phyloP scores from a whole-genome alignment of 2,113 vertebrate species.

The Arenaria interpres region DNA sequence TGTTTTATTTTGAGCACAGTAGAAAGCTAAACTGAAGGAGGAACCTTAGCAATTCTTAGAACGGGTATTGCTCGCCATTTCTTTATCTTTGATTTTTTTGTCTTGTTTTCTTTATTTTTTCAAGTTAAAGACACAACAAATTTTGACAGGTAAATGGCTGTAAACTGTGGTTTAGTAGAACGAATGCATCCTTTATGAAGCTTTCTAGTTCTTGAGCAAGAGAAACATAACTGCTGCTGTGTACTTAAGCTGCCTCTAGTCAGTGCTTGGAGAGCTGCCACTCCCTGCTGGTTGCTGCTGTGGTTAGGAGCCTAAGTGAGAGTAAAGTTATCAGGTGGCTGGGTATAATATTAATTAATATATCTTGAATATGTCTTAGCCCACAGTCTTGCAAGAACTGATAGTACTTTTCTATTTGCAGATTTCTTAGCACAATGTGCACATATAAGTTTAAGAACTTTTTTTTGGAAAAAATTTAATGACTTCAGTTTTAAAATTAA shows the following conservation, averaged over 20 bases:
- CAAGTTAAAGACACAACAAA: background rate
- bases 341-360: background rate
- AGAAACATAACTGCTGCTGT: background rate
- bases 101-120: background rate
- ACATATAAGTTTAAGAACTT: background rate
- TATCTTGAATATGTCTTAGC: background rate
- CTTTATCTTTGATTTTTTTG: background rate
- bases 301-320: conserved; percentile 8
- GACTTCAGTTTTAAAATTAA: background rate
- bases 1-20: background rate
- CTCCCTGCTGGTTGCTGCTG: background rate
- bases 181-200: conserved; percentile 28
- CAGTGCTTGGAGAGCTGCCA: background rate
- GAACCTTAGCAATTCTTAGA: background rate
- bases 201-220: background rate
- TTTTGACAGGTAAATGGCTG: background rate
- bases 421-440: background rate
- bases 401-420: background rate
- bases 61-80: fast-evolving
- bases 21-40: background rate
- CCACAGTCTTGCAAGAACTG: background rate
- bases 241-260: background rate
- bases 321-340: background rate
- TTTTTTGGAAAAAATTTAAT: background rate
- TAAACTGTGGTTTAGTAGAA: background rate